A percentile compares a stretch with the other conserved stretches of the same genome.
Evolutionary conservation across 2,888 invertebrate species (phyloP).

Genomic region (Calephelis perditalis): DNA sequence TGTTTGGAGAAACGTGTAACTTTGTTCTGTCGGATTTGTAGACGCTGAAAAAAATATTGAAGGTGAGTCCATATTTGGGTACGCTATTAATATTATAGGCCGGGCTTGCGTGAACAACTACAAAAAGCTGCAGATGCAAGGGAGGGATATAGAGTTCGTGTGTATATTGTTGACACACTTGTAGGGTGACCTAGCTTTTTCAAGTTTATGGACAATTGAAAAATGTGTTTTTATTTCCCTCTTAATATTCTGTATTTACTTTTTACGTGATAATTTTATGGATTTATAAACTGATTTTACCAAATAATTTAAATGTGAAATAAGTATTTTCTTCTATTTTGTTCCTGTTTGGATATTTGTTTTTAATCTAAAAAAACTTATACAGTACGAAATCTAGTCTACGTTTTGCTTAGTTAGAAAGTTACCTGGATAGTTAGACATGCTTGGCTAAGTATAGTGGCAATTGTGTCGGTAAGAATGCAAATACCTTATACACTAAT

Average conservation of each 20-base stretch:
- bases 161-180: slow-evolving; percentile 61
- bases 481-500: no score
- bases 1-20: slow-evolving; percentile 44
- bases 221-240: neutral
- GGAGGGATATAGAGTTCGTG: slow-evolving; percentile 60
- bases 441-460: no score
- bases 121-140: slow-evolving; percentile 56
- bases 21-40: slow-evolving; percentile 46
- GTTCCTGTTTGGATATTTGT: no score
- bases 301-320: neutral
- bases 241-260: no score
- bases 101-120: slow-evolving; percentile 36
- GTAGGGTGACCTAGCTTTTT: slow-evolving; percentile 39
- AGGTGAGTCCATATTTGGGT: slow-evolving; percentile 45
- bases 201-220: slow-evolving; percentile 22
- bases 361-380: no score
- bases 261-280: no score
- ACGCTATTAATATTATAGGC: slow-evolving; percentile 36
- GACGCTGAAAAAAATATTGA: slow-evolving; percentile 41
- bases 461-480: no score
- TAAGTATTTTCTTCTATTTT: no score
- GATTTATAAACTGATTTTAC: neutral
- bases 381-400: no score
- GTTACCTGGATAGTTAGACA: no score
- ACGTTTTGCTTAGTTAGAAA: no score